Evolutionary conservation across 2,888 invertebrate genomes (phyloP).

Genomic region (Autographa gamma): DNA sequence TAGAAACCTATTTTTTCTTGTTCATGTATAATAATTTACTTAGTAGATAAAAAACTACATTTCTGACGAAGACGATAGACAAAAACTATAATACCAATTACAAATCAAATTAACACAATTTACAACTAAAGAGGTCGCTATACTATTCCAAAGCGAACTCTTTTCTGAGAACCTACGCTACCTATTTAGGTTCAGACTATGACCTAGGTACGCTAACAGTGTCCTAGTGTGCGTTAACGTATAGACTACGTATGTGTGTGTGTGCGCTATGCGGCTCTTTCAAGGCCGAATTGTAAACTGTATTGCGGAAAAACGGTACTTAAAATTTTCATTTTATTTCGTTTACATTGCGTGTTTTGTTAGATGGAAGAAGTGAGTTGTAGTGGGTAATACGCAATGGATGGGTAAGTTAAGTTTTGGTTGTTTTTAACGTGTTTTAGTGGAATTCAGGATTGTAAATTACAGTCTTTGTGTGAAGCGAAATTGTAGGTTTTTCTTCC

Average conservation of each 20-base stretch:
- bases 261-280: conserved; percentile 55
- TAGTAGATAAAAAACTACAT: too few relatives aligned
- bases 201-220: conserved; percentile 41
- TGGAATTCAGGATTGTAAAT: neutral
- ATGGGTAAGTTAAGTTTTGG: conserved; percentile 10
- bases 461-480: neutral
- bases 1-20: too few relatives aligned
- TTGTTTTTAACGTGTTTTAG: neutral
- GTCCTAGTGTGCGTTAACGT: conserved; percentile 34
- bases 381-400: conserved; percentile 11
- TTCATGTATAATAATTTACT: too few relatives aligned
- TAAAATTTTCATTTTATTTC: conserved; percentile 9
- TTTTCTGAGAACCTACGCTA: conserved; percentile 16
- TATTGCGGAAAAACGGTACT: conserved; percentile 32
- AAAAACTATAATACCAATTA: too few relatives aligned
- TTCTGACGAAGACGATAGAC: too few relatives aligned
- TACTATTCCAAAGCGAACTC: neutral
- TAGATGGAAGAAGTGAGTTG: too few relatives aligned
- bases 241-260: conserved; percentile 30
- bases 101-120: neutral
- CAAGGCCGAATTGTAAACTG: conserved; percentile 53
- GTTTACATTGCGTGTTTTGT: conserved; percentile 11
- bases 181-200: conserved; percentile 19
- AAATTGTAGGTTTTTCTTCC: neutral
- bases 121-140: neutral